These are phyloP conservation scores for Drosophila mauritiana DNA, from an alignment of 1,140 invertebrate species.

Conservation along the genomic window DNA sequence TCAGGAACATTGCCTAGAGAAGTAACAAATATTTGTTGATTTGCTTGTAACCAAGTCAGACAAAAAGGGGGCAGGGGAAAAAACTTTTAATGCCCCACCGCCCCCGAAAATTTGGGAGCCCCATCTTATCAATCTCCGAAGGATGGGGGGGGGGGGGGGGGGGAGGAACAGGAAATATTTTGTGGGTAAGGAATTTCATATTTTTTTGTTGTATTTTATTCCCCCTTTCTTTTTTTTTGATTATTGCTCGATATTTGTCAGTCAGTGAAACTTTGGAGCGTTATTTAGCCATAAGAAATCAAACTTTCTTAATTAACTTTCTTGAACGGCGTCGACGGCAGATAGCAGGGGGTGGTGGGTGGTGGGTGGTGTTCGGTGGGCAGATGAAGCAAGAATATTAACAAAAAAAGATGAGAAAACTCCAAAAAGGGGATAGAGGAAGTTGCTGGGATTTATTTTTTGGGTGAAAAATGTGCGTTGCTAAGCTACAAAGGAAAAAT, in stretches of 20 bases:
- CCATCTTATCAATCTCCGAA: constrained; percentile 58
- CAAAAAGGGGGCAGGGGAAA: constrained; percentile 51
- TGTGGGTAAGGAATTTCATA: constrained; percentile 41
- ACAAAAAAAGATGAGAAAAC: constrained; percentile 14
- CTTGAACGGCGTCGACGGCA: constrained; percentile 52
- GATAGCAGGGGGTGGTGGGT: constrained; percentile 7
- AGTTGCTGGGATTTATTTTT: constrained; percentile 12
- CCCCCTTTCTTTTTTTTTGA: constrained; percentile 36
- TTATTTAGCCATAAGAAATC: constrained; percentile 82
- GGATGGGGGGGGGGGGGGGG: constrained; percentile 24
- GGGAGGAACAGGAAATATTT: constrained; percentile 35
- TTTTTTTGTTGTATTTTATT: constrained; percentile 39
- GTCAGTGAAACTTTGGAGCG: constrained; percentile 75
- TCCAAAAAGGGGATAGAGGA: constrained; percentile 1
- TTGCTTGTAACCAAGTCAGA: constrained; percentile 63
- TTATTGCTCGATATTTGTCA: constrained; percentile 63
- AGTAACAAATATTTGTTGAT: constrained; percentile 71
- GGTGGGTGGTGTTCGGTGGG: background rate
- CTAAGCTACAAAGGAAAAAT: constrained; percentile 40
- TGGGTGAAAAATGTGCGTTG: constrained; percentile 16
- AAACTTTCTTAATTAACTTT: constrained; percentile 82
- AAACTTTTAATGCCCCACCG: constrained; percentile 64
- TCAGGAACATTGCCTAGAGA: constrained; percentile 24
- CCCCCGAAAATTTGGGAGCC: background rate
- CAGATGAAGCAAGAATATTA: constrained; percentile 36